Base-by-base conservation (phyloP, 2,888 invertebrate genomes). In the Parascotia fuliginaria region DNA sequence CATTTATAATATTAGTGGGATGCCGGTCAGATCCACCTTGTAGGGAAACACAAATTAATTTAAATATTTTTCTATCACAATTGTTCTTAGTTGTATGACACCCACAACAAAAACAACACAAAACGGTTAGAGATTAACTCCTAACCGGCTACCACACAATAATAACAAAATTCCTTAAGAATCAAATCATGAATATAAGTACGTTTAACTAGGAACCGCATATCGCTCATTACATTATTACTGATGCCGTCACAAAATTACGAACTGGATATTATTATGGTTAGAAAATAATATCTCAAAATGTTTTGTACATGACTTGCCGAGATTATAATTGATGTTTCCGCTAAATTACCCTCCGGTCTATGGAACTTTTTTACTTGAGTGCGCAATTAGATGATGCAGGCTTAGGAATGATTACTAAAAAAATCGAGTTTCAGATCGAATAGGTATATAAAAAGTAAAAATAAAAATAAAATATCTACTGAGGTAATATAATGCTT, bases 251-350 rank as follows among this genome's bases (percentile, higher is more conserved):
- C 24, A 24, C 24, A 6, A 24, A 24, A 24, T 24, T 24, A 24
- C 24, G 4, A 9, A 4, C n/a, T 16, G 14, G 16, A 9, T 9
- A 36, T 43, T 19, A 42, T 19, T 15, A 42, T 11, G 27, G n/a
- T 24, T 42, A 14, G 34, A 14, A 52, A 58, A 55, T 61, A 55
- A 47, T 41, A 48, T 27, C 19, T 14, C 16, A 42, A 36, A 65
- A 49, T 48, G 13, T 37, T 24, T 24, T 24, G 24, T 39, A 36
- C 28, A 31, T 33, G 39, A 47, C 52, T 55, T 63, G 40, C 42
- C 44, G 47, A 59, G 39, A 49, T 49, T 49, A 47, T 53, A 55
- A 48, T 44, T 24, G 33, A 47, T 39, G 38, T 51, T 60, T 60
- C 57, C 55, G 41, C 45, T 33, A 50, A 29, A 29, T 41, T 47